Evolutionary conservation across 1,140 invertebrate genomes (phyloP).

Genomic region (Lethrus apterus): DNA sequence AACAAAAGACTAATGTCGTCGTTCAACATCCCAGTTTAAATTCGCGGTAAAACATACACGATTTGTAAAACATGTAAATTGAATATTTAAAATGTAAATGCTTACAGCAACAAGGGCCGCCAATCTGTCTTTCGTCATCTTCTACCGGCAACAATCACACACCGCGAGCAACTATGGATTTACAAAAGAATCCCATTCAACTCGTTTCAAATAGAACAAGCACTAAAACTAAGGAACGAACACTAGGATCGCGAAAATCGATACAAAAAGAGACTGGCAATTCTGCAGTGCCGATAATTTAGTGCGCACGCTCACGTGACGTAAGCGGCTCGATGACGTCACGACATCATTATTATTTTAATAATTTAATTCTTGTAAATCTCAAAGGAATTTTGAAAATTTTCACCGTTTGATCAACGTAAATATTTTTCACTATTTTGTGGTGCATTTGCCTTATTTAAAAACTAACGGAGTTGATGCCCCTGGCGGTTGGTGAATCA

Average conservation of each 20-base stretch:
- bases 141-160: constrained; percentile 53
- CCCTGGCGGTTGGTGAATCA: constrained; percentile 6
- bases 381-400: not conserved
- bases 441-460: not conserved
- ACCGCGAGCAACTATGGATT: constrained; percentile 51
- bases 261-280: constrained; percentile 44
- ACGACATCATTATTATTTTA: constrained; percentile 8
- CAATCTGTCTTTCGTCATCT: constrained; percentile 97
- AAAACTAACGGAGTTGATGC: not conserved
- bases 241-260: constrained; percentile 57
- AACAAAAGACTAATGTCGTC: too few relatives aligned
- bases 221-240: constrained; percentile 63
- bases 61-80: not conserved
- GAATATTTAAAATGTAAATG: constrained; percentile 28
- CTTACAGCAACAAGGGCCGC: constrained; percentile 91
- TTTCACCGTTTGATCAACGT: not conserved
- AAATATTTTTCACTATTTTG: constrained; percentile 4
- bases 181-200: constrained; percentile 71
- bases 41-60: too few relatives aligned
- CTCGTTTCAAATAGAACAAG: constrained; percentile 61
- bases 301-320: constrained; percentile 49
- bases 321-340: constrained; percentile 43
- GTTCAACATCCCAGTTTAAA: too few relatives aligned
- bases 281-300: constrained; percentile 56
- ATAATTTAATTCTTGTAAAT: not conserved